Base-by-base conservation (phyloP, 2,797 vertebrate species). In the Morelia viridis region DNA sequence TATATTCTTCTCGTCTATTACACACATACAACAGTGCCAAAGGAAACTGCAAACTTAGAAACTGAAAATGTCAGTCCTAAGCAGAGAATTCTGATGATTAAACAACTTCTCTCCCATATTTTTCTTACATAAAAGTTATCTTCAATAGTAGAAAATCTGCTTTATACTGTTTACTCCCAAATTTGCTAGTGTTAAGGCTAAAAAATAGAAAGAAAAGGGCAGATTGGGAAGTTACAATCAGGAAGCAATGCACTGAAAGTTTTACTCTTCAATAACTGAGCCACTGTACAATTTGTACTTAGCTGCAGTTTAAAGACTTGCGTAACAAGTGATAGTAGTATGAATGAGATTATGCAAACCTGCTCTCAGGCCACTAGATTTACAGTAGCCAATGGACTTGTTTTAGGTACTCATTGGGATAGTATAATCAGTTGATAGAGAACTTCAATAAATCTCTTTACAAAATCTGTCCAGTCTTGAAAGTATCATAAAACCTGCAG, bases 321-420 rank as follows among this genome's bases (percentile, higher is more conserved):
- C 89, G 28, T 65, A 86, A 88, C 91, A 92, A 31, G 56, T 85
- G n/a, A 57, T 65, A 85, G 31, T 85, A 85, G 50, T 65, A 24
- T 50, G 22, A 89, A 15, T 28, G 50, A 60, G 50, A 53, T 84
- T 64, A 88, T 84, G 2, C 15, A 84, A 92, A 94, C 26, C 41
- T 5, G 41, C 41, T 7, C 19, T 71, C 15, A 93, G 2, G 15
- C 90, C 22, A 91, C 64, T 19, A 87, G 7, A 35, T 86, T 7
- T 3, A 57, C 0, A 84, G 19, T 28, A 92, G 80, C 57, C 90
- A 17, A 92, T 12, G 10, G 91, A 28, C 64, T 85, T 91, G 24
- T 0, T 57, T 61, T 46, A 71, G 17, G 1, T 90, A 26, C n/a
- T 90, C 91, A 90, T 65, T 93, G 87, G 80, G 58, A 31, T 35